Base-by-base conservation (phyloP, 2,113 vertebrate species). In the Ophiodon elongatus region DNA sequence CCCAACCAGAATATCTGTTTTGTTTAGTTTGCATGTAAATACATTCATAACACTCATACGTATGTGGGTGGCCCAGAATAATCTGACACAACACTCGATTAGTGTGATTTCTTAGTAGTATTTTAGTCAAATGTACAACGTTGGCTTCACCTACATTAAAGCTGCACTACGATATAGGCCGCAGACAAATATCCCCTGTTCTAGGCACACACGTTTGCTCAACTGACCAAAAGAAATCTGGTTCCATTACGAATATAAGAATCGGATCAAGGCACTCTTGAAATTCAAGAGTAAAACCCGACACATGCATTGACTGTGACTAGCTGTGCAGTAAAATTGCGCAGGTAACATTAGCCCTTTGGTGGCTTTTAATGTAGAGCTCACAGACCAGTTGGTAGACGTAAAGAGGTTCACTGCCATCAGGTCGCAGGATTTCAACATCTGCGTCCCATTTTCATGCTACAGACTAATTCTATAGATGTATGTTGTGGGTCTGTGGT, bases 11-110 rank as follows among this genome's bases (percentile, higher is more conserved):
- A 79, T 43, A 80, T 85, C 54, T 60, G 60, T 50, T 79, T 64
- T 54, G 77, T 65, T 82, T 79, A 73, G 52, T 57, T 57, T 43
- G 66, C 68, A 82, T 80, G 50, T 63, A 83, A 90, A 79, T 86
- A 82, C 27, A 63, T 67, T 54, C 13, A 84, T 27, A 62, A 73
- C 65, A 77, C 50, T 57, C 72, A 57, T 27, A 57, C 50, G 45
- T 64, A 15, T 76, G 67, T 54, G 78, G 76, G 83, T 83, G 82
- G 83, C 64, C 77, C 41, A 50, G n/a, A 52, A 70, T 33, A 17
- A 65, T 73, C 57, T 17, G 25, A 57, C 39, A 74, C 2, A 54
- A 35, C 9, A 39, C 27, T 2, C 11, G 64, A 35, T 54, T 37
- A 57, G 37, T 31, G 21, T 76, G 23, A 56, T 67, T 66, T 31